Conservation (phyloP, 2,797 vertebrate species). For the Gobio occitaniae region DNA sequence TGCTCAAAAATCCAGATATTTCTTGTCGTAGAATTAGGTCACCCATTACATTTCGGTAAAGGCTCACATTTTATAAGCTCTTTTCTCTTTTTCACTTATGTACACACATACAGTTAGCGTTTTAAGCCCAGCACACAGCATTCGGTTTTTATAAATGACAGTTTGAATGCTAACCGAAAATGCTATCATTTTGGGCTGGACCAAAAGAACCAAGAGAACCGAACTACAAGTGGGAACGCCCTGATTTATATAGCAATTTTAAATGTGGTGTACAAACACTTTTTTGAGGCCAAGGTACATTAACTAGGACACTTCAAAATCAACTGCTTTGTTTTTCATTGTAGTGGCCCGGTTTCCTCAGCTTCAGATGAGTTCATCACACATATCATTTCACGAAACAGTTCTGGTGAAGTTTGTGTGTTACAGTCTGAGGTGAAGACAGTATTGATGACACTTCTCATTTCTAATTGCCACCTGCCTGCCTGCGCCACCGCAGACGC, state of each 20-base stretch:
- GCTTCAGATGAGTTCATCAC: conserved; percentile 17
- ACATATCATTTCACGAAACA: neutral
- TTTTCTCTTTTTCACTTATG: neutral
- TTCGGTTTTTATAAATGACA: neutral
- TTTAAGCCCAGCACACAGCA: neutral
- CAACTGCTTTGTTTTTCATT: neutral
- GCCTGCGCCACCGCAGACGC: conserved; percentile 39
- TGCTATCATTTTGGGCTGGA: neutral
- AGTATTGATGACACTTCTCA: conserved; percentile 16
- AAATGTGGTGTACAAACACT: no score
- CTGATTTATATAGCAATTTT: neutral
- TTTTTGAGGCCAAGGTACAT: conserved; percentile 5
- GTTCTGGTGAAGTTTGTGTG: neutral
- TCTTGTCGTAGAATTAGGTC: neutral
- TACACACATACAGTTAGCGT: neutral
- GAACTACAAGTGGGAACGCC: neutral
- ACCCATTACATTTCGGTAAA: neutral
- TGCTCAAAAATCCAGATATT: neutral
- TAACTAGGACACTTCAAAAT: conserved; percentile 13
- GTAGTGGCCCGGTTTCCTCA: neutral
- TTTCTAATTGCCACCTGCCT: conserved; percentile 41
- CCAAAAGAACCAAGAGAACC: neutral
- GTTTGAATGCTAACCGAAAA: neutral
- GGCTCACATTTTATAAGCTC: neutral
- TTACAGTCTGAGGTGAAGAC: conserved; percentile 5